Evolutionary conservation across 2,113 vertebrate genomes (phyloP).

Genomic region (Erpornis zantholeuca): DNA sequence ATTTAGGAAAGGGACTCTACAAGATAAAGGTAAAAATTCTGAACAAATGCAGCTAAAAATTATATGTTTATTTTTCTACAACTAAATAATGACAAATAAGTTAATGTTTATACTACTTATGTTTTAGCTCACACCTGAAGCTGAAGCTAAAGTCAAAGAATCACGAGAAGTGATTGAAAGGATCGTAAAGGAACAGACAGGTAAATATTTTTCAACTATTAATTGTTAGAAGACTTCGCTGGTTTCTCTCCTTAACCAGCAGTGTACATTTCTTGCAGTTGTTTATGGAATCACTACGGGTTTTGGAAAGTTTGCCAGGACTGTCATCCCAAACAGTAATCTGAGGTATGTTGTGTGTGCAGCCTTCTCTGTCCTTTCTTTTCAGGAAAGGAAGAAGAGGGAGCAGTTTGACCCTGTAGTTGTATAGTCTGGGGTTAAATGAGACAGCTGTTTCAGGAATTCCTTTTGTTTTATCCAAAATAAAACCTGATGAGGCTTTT

Average conservation of each 20-base stretch:
- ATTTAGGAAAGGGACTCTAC: constrained; percentile 87
- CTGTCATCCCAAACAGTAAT: constrained; percentile 89
- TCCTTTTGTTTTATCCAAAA: not conserved
- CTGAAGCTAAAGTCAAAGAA: constrained; percentile 85
- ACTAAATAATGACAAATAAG: not conserved
- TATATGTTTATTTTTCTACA: not conserved
- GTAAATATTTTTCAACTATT: constrained; percentile 60
- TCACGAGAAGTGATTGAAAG: constrained; percentile 92
- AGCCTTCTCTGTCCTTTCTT: not conserved
- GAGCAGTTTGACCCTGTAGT: rapidly evolving
- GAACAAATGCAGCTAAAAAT: not conserved
- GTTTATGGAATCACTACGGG: constrained; percentile 98
- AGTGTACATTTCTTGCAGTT: constrained; percentile 73
- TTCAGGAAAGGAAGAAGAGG: not conserved
- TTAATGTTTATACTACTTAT: not conserved
- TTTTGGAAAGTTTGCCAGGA: constrained; percentile 97
- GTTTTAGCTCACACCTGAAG: constrained; percentile 82
- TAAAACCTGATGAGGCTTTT: not conserved
- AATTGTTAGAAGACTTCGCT: not conserved
- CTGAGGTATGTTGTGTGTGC: constrained; percentile 78
- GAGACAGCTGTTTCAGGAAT: not conserved
- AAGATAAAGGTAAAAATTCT: constrained; percentile 90
- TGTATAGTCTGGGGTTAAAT: not conserved
- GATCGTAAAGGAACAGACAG: constrained; percentile 90
- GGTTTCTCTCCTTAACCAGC: not conserved